Base-by-base conservation (phyloP, 2,888 invertebrate species). In the Aphrophora alni region DNA sequence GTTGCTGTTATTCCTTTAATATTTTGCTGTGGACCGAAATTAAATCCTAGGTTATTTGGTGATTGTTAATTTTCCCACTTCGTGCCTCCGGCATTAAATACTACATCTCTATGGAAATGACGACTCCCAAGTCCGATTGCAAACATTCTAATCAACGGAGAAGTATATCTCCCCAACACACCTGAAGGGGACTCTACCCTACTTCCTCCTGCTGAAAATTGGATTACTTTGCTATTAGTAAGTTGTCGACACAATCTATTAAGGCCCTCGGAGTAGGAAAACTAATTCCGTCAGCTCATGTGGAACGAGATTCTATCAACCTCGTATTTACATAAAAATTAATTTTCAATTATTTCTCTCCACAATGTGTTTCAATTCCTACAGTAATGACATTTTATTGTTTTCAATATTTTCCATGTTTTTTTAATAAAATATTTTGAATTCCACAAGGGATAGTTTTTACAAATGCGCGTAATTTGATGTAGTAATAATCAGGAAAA, bases 81-180 rank as follows among this genome's bases (percentile, higher is more conserved):
- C 14, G 59, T 59, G 21, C 59, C 59, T 21, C 59, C 21, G 59
- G 59, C 59, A 21, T 2, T 59, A 59, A 59, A 21, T 59, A 10
- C 21, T 21, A 59, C 59, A 59, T 59, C 59, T 59, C 59, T 59
- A 59, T 59, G 59, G 59, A 59, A 59, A 59, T 59, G 59, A 59
- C 59, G 59, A 59, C 59, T 44, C 14, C 44, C 44, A 12, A 12
- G 44, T 44, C 44, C 44, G 44, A 44, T 12, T 59, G 59, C 59
- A 59, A 59, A 59, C 59, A 59, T n/a, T 59, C 59, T 59, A 59
- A 59, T 59, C 59, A 59, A 21, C 21, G 7, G 21, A 59, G 59
- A 21, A 3, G 33, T 33, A 33, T 5, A 5, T 8, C 59, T 59
- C 59, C 14, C 44, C 17, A 2, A 12, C 17, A 44, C 44, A 44